Percentiles rank a stretch among this genome's conserved stretches.
These are phyloP conservation scores for Ptilonorhynchus violaceus DNA, from an alignment of 2,113 vertebrate species.

Conservation along the genomic window DNA sequence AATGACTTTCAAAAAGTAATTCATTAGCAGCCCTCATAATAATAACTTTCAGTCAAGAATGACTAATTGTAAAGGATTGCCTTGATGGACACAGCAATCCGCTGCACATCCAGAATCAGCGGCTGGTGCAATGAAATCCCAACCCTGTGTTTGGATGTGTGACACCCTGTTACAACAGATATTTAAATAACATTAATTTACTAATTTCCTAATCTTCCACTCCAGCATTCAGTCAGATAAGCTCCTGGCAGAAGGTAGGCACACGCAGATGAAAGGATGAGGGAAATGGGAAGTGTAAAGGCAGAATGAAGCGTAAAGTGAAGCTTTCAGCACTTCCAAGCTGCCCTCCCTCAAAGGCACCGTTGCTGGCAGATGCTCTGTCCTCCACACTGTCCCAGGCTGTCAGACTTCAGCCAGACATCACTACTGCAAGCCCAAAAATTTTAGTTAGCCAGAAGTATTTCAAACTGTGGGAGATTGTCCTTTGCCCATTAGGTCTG, in stretches of 20 bases:
- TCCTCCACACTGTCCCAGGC: neutral
- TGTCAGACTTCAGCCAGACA: neutral
- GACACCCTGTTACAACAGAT: neutral
- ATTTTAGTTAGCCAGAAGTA: neutral
- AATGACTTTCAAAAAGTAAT: conserved; percentile 10
- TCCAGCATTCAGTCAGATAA: neutral
- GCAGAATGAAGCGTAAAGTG: neutral
- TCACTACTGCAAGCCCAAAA: neutral
- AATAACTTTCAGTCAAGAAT: conserved; percentile 6
- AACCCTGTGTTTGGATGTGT: neutral
- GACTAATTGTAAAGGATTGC: neutral
- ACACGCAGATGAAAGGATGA: neutral
- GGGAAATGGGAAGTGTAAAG: neutral
- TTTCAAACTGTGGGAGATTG: neutral
- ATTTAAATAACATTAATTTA: neutral
- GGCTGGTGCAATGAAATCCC: neutral
- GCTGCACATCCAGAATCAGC: neutral
- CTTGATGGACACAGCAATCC: neutral
- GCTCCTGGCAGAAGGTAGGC: neutral
- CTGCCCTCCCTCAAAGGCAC: neutral
- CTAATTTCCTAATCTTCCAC: neutral
- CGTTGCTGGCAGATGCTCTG: neutral
- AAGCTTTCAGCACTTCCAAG: neutral
- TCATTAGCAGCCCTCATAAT: neutral
- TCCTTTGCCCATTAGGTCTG: neutral